These are phyloP conservation scores for Stomorhina lunata DNA, from an alignment of 2,888 invertebrate genomes.

Conservation along the genomic window DNA sequence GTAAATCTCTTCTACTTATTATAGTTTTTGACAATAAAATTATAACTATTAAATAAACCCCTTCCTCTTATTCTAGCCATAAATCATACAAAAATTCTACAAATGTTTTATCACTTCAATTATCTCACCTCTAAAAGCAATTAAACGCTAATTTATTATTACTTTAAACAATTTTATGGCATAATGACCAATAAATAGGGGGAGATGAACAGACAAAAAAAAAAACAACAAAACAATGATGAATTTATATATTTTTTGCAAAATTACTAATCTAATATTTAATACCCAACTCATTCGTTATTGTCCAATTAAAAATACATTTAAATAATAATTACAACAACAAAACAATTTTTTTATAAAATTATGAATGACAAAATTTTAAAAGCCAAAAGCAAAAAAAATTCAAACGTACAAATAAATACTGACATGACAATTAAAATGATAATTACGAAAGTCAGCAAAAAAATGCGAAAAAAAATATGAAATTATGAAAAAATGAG, in stretches of 20 bases:
- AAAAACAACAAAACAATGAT: neutral
- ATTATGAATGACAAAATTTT: constrained; percentile 16
- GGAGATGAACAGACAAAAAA: neutral
- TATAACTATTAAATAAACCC: too few relatives aligned
- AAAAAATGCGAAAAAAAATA: neutral
- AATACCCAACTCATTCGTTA: constrained; percentile 37
- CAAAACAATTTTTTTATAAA: neutral
- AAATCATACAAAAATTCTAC: too few relatives aligned
- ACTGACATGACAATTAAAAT: constrained; percentile 51
- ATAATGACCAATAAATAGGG: too few relatives aligned
- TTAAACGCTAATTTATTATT: neutral
- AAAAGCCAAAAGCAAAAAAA: constrained; percentile 1
- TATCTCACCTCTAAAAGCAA: neutral
- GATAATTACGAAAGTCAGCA: constrained; percentile 34
- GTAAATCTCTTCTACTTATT: too few relatives aligned
- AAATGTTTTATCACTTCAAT: neutral
- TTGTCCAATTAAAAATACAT: constrained; percentile 46
- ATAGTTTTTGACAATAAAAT: too few relatives aligned
- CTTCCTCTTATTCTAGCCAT: too few relatives aligned
- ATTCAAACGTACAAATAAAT: neutral
- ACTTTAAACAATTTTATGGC: neutral
- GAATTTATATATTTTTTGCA: neutral
- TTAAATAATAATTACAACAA: constrained; percentile 7
- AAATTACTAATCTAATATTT: constrained; percentile 13
- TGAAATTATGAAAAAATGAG: neutral